A percentile compares a stretch with the other conserved stretches of the same genome.
Conservation (phyloP, 2,888 invertebrate species). For the Julus scanicus region DNA sequence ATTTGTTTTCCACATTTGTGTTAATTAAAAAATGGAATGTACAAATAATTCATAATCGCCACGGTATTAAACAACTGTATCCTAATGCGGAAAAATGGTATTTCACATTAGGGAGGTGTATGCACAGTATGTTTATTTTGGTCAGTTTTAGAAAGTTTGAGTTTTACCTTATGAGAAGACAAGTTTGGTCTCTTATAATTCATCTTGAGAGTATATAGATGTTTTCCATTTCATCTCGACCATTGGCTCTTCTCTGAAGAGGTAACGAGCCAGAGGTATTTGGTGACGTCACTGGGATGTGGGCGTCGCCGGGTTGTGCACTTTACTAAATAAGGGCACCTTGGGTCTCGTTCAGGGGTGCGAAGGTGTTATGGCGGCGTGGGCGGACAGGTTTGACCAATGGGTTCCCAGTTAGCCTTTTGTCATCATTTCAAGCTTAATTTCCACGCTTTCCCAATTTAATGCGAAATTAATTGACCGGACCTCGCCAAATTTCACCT, state of each 20-base stretch:
- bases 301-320: neutral
- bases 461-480: conserved; percentile 15
- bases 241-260: neutral
- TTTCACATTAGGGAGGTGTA: no score
- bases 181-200: no score
- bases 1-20: no score
- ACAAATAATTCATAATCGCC: no score
- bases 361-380: conserved; percentile 23
- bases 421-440: conserved; percentile 6
- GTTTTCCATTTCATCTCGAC: neutral
- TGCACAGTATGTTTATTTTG: no score
- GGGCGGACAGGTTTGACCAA: conserved; percentile 32
- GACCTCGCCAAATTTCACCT: neutral
- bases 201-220: no score
- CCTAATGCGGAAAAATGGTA: no score
- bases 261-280: conserved; percentile 15
- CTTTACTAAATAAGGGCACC: conserved; percentile 36
- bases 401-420: neutral
- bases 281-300: neutral
- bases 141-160: no score
- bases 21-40: no score
- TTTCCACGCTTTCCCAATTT: neutral
- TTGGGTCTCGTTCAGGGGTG: neutral
- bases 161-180: no score
- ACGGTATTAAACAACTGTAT: no score